These are phyloP conservation scores for Hyphantria cunea DNA, from an alignment of 1,140 invertebrate genomes.

Conservation along the genomic window DNA sequence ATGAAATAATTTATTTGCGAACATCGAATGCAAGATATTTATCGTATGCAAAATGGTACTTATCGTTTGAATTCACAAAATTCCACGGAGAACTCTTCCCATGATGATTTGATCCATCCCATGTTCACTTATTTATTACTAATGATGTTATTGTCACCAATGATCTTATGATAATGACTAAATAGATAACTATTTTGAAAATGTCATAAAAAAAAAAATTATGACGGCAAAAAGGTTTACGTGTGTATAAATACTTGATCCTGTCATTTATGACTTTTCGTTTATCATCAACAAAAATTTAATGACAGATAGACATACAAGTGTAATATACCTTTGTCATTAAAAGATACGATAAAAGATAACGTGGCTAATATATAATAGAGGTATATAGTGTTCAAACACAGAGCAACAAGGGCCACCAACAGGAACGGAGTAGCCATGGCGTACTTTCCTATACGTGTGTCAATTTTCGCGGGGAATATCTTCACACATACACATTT, in stretches of 20 bases:
- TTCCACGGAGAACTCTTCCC: background rate
- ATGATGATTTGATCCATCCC: background rate
- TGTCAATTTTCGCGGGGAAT: too few relatives aligned
- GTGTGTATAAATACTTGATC: background rate
- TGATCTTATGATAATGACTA: background rate
- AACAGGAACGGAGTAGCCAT: too few relatives aligned
- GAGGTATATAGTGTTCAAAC: too few relatives aligned
- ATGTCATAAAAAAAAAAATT: background rate
- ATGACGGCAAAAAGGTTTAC: background rate
- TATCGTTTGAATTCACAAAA: conserved; percentile 26
- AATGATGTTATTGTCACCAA: background rate
- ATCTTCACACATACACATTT: too few relatives aligned
- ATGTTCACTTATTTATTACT: background rate
- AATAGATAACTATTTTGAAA: background rate
- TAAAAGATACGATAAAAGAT: too few relatives aligned
- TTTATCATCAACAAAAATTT: too few relatives aligned
- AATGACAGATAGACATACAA: too few relatives aligned
- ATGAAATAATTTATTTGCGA: background rate
- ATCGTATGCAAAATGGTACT: conserved; percentile 13
- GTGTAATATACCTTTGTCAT: too few relatives aligned
- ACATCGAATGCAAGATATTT: background rate
- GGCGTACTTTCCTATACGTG: too few relatives aligned
- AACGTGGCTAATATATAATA: too few relatives aligned
- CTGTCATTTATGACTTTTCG: too few relatives aligned
- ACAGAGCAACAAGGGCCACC: too few relatives aligned